phyloP scores from a whole-genome alignment of 2,797 vertebrate genomes.

The Garrulus glandarius region DNA sequence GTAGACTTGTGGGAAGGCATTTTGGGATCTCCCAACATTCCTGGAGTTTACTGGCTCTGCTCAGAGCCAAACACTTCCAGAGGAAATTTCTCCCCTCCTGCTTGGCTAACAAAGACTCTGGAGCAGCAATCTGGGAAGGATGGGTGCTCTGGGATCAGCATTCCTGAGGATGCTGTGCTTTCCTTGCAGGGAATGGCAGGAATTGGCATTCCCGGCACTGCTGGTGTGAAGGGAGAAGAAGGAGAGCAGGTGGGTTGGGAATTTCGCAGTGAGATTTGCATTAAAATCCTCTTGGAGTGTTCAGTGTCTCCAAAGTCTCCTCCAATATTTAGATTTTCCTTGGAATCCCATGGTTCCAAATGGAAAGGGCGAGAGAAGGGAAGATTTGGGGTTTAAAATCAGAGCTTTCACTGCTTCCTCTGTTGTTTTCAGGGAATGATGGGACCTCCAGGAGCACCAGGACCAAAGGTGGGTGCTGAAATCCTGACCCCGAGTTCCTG shows the following conservation, averaged over 20 bases:
- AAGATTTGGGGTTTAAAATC: not conserved
- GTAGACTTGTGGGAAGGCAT: not conserved
- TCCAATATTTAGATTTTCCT: not conserved
- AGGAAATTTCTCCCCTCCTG: not conserved
- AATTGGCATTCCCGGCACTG: slow-evolving; percentile 76
- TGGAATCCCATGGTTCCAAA: not conserved
- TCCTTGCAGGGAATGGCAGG: slow-evolving; percentile 80
- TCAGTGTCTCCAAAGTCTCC: not conserved
- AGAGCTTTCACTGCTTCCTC: not conserved
- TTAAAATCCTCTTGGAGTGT: not conserved
- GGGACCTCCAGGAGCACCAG: slow-evolving; percentile 77
- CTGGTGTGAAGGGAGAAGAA: slow-evolving; percentile 74
- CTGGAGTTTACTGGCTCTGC: not conserved
- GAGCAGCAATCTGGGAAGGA: not conserved
- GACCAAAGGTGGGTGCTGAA: slow-evolving; percentile 78
- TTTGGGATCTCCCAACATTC: not conserved
- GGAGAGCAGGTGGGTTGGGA: slow-evolving; percentile 80
- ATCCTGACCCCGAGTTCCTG: not conserved
- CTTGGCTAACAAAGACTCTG: not conserved
- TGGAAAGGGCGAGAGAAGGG: not conserved
- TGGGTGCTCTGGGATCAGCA: not conserved
- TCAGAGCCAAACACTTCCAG: not conserved
- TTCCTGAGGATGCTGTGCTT: not conserved
- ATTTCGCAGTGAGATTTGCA: not conserved
- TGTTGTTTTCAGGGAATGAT: slow-evolving; percentile 76